These are phyloP conservation scores for Ciona savignyi DNA, from an alignment of 23 tunicate genomes.

Conservation along the genomic window DNA sequence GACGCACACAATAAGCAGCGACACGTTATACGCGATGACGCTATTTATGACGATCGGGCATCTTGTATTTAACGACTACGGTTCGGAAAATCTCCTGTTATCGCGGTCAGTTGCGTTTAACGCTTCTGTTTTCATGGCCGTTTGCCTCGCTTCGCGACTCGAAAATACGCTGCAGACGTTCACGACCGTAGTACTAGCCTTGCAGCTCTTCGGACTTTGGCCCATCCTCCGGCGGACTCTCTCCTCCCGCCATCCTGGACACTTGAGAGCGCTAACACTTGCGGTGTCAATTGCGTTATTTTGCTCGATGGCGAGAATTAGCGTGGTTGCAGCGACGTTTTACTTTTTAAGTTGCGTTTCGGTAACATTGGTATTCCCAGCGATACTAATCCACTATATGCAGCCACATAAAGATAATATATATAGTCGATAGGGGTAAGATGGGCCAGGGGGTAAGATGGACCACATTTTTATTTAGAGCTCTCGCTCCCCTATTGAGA, in stretches of 20 bases:
- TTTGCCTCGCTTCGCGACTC: conserved; percentile 75
- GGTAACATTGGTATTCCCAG: conserved; percentile 54
- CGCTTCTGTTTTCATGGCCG: conserved; percentile 77
- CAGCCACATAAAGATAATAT: conserved; percentile 65
- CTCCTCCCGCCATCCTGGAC: conserved; percentile 16
- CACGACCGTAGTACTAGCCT: conserved; percentile 49
- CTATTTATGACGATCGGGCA: conserved; percentile 48
- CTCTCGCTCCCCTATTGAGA: no score
- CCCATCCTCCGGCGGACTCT: conserved; percentile 49
- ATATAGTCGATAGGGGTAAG: no score
- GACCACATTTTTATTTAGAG: no score
- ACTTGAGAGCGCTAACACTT: conserved; percentile 18
- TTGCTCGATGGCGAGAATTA: conserved; percentile 5
- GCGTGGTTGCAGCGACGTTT: conserved; percentile 1
- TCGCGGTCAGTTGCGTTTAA: conserved; percentile 69
- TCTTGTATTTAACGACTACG: conserved; percentile 71
- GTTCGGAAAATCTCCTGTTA: conserved; percentile 17
- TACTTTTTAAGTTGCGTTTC: conserved; percentile 19
- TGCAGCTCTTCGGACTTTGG: conserved; percentile 83
- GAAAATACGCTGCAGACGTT: conserved; percentile 50
- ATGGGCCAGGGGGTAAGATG: no score
- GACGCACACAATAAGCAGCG: conserved; percentile 89
- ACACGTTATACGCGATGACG: conserved; percentile 85
- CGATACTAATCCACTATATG: conserved; percentile 23
- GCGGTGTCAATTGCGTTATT: conserved; percentile 12